Evolutionary conservation across 2,888 invertebrate species (phyloP), one percentile per base, ranked within the genome.

Genomic region (Eupithecia centaureata): DNA sequence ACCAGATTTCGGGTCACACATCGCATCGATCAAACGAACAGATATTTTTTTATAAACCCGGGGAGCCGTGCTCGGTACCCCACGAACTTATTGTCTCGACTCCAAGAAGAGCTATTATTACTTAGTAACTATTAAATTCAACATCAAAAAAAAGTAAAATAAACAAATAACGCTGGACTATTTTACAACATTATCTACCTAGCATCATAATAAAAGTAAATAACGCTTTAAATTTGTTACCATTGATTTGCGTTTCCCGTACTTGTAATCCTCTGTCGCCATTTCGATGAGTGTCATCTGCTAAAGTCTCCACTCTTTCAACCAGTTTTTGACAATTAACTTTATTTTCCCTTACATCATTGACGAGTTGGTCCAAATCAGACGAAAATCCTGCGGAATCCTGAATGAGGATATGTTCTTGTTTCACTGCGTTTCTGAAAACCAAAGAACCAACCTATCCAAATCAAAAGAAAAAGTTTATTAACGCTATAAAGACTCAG

Each of bases 201-300:
- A 38, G 3, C 7, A 38, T 33, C 10, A 47, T 7, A 52, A n/a
- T 8, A 28, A 54, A 30, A 47, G 38, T 38, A 18, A 22, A 18
- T 18, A 8, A 8, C 3, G 47, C 22, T 8, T 47, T 12, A 22
- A 47, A 22, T 12, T 47, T 47, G 1, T 63, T 79, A 95, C 95
- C 88, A 79, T 86, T 89, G 35, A 95, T 88, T 77, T 95, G 95
- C 8, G 89, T 85, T 84, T 95, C 95, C 78, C 94, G 94, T 0
- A 87, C 82, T 77, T 91, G 91, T 42, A 95, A 77, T 58, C 91
- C 90, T 68, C 86, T 91, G 67, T 94, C 94, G 57, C 86, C 84
- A n/a, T 93, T 91, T 18, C 79, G 77, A 67, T 91, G 90, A 3
- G 93, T 84, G 30, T 88, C 86, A 32, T 92, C 90, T 51, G 89